These are phyloP conservation scores for Hyperoplus immaculatus DNA, from an alignment of 2,797 vertebrate genomes.

Conservation along the genomic window DNA sequence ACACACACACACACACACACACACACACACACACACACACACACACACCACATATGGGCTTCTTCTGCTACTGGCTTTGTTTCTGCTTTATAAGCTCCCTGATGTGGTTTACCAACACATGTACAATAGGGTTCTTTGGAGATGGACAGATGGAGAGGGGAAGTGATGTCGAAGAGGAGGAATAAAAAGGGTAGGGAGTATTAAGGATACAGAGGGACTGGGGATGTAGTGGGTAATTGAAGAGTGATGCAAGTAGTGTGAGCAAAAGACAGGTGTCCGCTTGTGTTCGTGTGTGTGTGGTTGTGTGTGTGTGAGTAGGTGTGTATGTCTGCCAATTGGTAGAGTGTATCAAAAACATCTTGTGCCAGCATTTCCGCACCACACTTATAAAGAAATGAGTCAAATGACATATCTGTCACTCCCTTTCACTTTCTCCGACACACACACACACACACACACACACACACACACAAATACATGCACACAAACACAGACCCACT, in stretches of 20 bases:
- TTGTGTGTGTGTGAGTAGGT: slow-evolving; percentile 24
- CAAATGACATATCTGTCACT: slow-evolving; percentile 67
- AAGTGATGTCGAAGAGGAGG: slow-evolving; percentile 47
- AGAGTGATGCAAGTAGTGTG: slow-evolving; percentile 48
- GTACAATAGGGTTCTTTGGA: slow-evolving; percentile 56
- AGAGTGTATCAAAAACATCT: slow-evolving; percentile 56
- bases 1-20: slow-evolving; percentile 21
- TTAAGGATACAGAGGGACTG: slow-evolving; percentile 29
- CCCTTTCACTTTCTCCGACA: slow-evolving; percentile 48
- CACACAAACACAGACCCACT: slow-evolving; percentile 50
- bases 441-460: slow-evolving; percentile 36
- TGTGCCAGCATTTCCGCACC: slow-evolving; percentile 60
- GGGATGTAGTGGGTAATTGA: slow-evolving; percentile 60
- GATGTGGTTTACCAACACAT: slow-evolving; percentile 71
- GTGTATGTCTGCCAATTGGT: slow-evolving; percentile 51
- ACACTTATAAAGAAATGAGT: slow-evolving; percentile 58
- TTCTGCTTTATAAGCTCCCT: slow-evolving; percentile 77
- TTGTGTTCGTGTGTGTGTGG: slow-evolving; percentile 26
- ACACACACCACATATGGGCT: slow-evolving; percentile 53
- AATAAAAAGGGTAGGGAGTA: slow-evolving; percentile 7
- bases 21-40: slow-evolving; percentile 27
- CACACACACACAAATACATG: slow-evolving; percentile 12
- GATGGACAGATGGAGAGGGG: slow-evolving; percentile 65
- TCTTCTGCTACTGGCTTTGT: slow-evolving; percentile 65
- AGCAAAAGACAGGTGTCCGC: slow-evolving; percentile 41